Evolutionary conservation across 2,113 vertebrate genomes (phyloP).

Genomic region (Piliocolobus tephrosceles): DNA sequence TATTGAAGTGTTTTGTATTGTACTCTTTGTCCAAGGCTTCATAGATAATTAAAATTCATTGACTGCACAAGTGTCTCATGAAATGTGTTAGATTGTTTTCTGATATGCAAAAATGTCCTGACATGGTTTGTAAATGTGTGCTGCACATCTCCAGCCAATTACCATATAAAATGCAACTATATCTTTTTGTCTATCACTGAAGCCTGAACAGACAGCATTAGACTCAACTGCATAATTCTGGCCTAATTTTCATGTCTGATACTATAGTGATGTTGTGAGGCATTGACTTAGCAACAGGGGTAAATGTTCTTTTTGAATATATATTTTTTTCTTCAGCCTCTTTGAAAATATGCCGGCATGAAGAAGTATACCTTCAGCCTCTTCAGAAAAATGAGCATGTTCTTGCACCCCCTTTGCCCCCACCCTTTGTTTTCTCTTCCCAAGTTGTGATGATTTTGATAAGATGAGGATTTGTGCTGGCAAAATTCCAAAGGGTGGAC

Average conservation of each 20-base stretch:
- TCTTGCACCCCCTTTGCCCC: background rate
- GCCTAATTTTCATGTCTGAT: constrained; percentile 66
- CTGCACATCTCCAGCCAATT: constrained; percentile 46
- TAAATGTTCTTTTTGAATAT: constrained; percentile 61
- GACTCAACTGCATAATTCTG: constrained; percentile 50
- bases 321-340: constrained; percentile 55
- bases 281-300: constrained; percentile 57
- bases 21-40: constrained; percentile 15
- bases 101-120: constrained; percentile 63
- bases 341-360: constrained; percentile 56
- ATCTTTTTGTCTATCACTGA: constrained; percentile 58
- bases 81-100: constrained; percentile 75
- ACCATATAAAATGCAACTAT: constrained; percentile 36
- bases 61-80: constrained; percentile 52
- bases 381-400: constrained; percentile 26
- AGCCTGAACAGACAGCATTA: constrained; percentile 48
- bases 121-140: constrained; percentile 41
- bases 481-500: constrained; percentile 1
- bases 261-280: constrained; percentile 52
- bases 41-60: constrained; percentile 71
- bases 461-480: constrained; percentile 24
- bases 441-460: constrained; percentile 37
- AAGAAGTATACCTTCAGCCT: constrained; percentile 31
- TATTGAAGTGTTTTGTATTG: background rate
- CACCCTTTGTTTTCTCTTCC: constrained; percentile 19